Evolutionary conservation across 2,888 invertebrate genomes (phyloP), one percentile per base, ranked within the genome.

Genomic region (Aphodius granarius): DNA sequence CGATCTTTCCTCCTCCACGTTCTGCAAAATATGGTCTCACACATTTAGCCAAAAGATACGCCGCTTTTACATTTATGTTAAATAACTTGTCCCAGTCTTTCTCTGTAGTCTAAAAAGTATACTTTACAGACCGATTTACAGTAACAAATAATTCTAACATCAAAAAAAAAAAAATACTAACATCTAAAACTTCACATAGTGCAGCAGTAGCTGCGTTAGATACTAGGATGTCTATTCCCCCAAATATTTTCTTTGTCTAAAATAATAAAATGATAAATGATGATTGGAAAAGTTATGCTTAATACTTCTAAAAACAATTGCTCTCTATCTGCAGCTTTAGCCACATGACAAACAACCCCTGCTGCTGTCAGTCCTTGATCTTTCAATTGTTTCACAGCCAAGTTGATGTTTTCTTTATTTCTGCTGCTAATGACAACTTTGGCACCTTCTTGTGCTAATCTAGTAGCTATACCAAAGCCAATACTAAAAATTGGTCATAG

Each of bases 131-230:
- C 13, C 6, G 43, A 43, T 6, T 3, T 43, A 9, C 1, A 1
- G 5, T 5, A 65, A 9, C 13, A 20, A 18, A 21, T 68, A 21
- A 16, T n/a, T 19, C n/a, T 65, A 65, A 65, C 17, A 16, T 9
- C 19, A 65, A 1, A 9, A 9, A 65, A 2, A 9, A 16, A 64
- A 65, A 9, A 5, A 71, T 75, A 78, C 77, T 79, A 86, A 92
- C 93, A 83, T 96, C 94, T 72, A 97, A 87, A 75, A 97, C 91
- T 65, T 92, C 91, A 22, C 95, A 94, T 78, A 95, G 92, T 20
- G 89, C 87, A 18, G 98, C 98, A 88, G 97, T 98, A 17, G 95
- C 98, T 73, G 98, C 98, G 89, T 99, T 99, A 6, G 97, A 97
- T n/a, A 99, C 93, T 15, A 99, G 89, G 84, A 98, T 97, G 86